Evolutionary conservation across 2,797 vertebrate genomes (phyloP).

Genomic region (Otus scops): DNA sequence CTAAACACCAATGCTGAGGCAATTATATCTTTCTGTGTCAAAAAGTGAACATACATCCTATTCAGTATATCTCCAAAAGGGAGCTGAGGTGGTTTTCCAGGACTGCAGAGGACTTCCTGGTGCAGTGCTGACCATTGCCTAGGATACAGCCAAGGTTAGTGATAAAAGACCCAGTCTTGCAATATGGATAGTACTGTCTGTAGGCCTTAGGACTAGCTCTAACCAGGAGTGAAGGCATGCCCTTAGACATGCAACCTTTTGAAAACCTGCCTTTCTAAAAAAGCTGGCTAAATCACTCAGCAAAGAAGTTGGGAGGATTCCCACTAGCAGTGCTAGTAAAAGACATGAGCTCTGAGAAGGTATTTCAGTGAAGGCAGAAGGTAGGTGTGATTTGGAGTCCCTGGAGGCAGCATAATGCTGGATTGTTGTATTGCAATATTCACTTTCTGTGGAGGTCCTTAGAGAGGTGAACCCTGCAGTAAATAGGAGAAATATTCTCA

Average conservation of each 20-base stretch:
- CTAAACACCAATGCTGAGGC: neutral
- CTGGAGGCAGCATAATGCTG: neutral
- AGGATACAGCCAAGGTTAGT: accelerated
- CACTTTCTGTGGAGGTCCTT: neutral
- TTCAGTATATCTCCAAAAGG: neutral
- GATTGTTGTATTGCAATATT: neutral
- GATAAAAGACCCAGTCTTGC: neutral
- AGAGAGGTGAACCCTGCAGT: neutral
- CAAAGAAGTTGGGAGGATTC: neutral
- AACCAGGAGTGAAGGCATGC: neutral
- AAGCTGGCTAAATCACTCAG: neutral
- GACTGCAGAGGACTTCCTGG: neutral
- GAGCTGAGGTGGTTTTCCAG: neutral
- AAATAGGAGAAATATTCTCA: neutral
- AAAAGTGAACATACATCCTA: neutral
- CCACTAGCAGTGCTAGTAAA: neutral
- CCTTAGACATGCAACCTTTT: neutral
- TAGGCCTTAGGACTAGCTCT: neutral
- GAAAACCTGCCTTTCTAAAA: neutral
- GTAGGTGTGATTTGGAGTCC: neutral
- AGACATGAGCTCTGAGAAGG: neutral
- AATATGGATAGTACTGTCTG: neutral
- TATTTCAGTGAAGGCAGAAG: neutral
- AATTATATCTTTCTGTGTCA: neutral
- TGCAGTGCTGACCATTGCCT: neutral